These are phyloP conservation scores for Drosophila vallismaia DNA, from an alignment of 2,888 invertebrate species.

Conservation along the genomic window DNA sequence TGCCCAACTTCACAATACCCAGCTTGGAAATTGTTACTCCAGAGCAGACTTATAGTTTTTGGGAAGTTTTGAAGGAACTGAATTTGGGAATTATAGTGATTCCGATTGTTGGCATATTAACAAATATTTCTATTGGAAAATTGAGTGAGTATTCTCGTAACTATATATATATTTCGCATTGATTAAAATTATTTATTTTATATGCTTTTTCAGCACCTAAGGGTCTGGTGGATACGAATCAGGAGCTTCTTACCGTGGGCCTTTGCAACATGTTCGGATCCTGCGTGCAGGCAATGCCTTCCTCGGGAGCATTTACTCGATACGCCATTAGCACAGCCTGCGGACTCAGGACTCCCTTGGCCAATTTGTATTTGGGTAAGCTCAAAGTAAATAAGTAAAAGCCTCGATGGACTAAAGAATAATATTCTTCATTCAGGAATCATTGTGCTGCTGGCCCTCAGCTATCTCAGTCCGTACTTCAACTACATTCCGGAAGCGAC, in stretches of 20 bases:
- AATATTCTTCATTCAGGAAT: slow-evolving; percentile 86
- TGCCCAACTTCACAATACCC: slow-evolving; percentile 88
- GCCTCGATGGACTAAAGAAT: neutral
- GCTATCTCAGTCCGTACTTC: slow-evolving; percentile 94
- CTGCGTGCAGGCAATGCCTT: slow-evolving; percentile 94
- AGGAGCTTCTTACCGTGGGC: slow-evolving; percentile 94
- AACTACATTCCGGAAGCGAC: slow-evolving; percentile 93
- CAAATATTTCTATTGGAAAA: slow-evolving; percentile 97
- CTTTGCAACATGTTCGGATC: slow-evolving; percentile 92
- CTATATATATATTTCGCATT: too few relatives aligned
- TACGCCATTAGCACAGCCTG: slow-evolving; percentile 95
- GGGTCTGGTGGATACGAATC: slow-evolving; percentile 91
- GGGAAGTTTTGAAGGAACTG: slow-evolving; percentile 88
- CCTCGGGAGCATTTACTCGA: slow-evolving; percentile 93
- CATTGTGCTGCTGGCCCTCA: slow-evolving; percentile 92
- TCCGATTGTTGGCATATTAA: slow-evolving; percentile 93
- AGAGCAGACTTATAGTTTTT: slow-evolving; percentile 86
- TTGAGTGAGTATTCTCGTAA: slow-evolving; percentile 88
- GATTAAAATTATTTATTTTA: too few relatives aligned
- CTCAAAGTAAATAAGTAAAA: neutral
- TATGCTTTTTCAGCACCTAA: slow-evolving; percentile 86
- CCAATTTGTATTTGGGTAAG: slow-evolving; percentile 82
- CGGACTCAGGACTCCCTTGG: slow-evolving; percentile 93
- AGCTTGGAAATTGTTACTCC: slow-evolving; percentile 86
- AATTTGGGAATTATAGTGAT: slow-evolving; percentile 91